A percentile compares a stretch with the other conserved stretches of the same genome.
phyloP scores from a whole-genome alignment of 2,888 invertebrate genomes.

The Tyria jacobaeae region DNA sequence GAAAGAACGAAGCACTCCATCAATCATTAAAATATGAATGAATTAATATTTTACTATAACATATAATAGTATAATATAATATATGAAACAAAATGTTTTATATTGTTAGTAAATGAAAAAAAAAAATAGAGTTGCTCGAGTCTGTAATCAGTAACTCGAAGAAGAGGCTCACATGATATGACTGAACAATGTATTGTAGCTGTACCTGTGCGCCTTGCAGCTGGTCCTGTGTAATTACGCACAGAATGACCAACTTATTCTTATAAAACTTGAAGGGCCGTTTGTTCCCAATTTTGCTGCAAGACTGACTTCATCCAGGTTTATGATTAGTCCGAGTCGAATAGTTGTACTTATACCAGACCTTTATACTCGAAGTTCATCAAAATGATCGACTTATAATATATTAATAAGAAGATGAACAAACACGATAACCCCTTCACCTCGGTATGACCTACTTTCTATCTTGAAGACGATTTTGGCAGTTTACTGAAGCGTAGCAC shows the following conservation, averaged over 20 bases:
- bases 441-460: slow-evolving; percentile 4
- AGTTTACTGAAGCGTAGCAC: not conserved
- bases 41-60: too few relatives aligned
- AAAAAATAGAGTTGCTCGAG: not conserved
- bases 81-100: too few relatives aligned
- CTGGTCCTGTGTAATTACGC: not conserved
- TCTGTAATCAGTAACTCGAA: not conserved
- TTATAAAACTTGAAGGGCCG: slow-evolving; percentile 35
- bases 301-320: slow-evolving; percentile 21
- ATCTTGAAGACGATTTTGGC: slow-evolving; percentile 12
- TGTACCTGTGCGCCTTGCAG: too few relatives aligned
- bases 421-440: not conserved
- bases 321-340: slow-evolving; percentile 23
- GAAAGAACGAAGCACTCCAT: too few relatives aligned
- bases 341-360: not conserved
- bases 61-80: too few relatives aligned
- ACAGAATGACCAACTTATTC: slow-evolving; percentile 20
- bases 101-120: not conserved
- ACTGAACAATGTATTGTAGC: not conserved
- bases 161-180: not conserved
- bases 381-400: slow-evolving; percentile 23
- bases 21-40: too few relatives aligned
- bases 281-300: slow-evolving; percentile 27
- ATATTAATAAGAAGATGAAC: slow-evolving; percentile 25
- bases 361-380: slow-evolving; percentile 22